phyloP scores from a whole-genome alignment of 2,888 invertebrate genomes.

The Aspidiotus destructor region DNA sequence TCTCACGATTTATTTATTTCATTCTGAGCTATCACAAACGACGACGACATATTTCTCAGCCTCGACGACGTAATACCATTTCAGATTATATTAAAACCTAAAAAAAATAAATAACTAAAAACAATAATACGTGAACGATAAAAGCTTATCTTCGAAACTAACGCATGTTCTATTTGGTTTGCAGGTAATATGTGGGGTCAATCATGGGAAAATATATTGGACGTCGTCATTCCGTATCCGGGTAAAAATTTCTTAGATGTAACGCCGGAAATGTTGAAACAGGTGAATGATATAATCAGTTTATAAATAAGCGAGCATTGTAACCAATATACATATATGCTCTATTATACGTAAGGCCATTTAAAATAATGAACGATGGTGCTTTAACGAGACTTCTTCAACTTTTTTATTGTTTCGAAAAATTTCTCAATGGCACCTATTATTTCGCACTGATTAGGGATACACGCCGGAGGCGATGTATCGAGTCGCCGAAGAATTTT shows the following conservation, averaged over 20 bases:
- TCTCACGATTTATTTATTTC: too few relatives aligned
- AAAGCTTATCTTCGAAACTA: too few relatives aligned
- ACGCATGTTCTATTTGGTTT: slow-evolving; percentile 17
- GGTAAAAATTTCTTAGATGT: slow-evolving; percentile 74
- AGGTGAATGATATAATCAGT: slow-evolving; percentile 45
- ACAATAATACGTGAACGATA: too few relatives aligned
- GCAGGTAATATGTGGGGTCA: slow-evolving; percentile 82
- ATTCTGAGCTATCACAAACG: too few relatives aligned
- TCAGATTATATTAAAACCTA: too few relatives aligned
- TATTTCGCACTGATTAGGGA: slow-evolving; percentile 49
- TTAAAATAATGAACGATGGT: neutral
- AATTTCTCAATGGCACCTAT: neutral
- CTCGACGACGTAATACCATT: too few relatives aligned
- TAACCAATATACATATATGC: too few relatives aligned
- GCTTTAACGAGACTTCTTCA: neutral
- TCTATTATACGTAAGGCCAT: too few relatives aligned
- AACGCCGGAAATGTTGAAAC: slow-evolving; percentile 67
- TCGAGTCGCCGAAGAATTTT: slow-evolving; percentile 82
- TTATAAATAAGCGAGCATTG: neutral
- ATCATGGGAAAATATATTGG: slow-evolving; percentile 72
- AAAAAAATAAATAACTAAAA: too few relatives aligned
- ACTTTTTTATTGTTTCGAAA: neutral
- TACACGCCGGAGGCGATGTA: slow-evolving; percentile 76
- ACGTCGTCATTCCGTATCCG: slow-evolving; percentile 73
- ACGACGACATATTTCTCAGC: too few relatives aligned